Conservation (phyloP, 35 echinoderm and acorn worm species). For the Apostichopus japonicus region DNA sequence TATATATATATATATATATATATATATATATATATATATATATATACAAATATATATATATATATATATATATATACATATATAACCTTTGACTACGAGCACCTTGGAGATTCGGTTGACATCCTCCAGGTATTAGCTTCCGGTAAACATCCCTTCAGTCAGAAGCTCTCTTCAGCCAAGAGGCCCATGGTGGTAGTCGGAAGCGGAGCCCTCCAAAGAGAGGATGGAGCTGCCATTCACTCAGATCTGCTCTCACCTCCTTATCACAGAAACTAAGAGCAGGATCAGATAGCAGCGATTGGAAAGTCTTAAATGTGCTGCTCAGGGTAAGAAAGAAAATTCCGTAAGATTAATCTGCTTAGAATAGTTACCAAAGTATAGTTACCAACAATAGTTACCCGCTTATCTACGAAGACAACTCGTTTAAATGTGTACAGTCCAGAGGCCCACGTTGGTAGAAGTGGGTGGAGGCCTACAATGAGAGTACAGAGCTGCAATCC, state of each 20-base stretch:
- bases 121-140: constrained; percentile 68
- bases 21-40: too few species aligned
- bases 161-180: constrained; percentile 75
- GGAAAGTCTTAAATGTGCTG: constrained; percentile 95
- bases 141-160: constrained; percentile 86
- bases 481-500: constrained; percentile 78
- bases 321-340: constrained; percentile 81
- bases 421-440: constrained; percentile 41
- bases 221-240: constrained; percentile 87
- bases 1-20: too few species aligned
- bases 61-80: too few species aligned
- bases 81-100: too few species aligned
- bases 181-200: constrained; percentile 93
- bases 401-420: too few species aligned
- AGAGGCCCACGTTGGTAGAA: constrained; percentile 80
- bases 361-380: too few species aligned
- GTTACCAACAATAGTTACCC: too few species aligned
- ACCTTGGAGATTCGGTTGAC: constrained; percentile 79
- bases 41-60: too few species aligned
- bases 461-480: constrained; percentile 86
- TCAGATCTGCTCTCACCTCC: constrained; percentile 57
- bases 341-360: too few species aligned
- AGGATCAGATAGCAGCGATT: constrained; percentile 65
- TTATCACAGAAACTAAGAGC: constrained; percentile 76
- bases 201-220: constrained; percentile 88